Percentiles rank a stretch among this genome's conserved stretches.
Evolutionary conservation across 2,113 vertebrate species (phyloP).

Genomic region (Pelecanus crispus): DNA sequence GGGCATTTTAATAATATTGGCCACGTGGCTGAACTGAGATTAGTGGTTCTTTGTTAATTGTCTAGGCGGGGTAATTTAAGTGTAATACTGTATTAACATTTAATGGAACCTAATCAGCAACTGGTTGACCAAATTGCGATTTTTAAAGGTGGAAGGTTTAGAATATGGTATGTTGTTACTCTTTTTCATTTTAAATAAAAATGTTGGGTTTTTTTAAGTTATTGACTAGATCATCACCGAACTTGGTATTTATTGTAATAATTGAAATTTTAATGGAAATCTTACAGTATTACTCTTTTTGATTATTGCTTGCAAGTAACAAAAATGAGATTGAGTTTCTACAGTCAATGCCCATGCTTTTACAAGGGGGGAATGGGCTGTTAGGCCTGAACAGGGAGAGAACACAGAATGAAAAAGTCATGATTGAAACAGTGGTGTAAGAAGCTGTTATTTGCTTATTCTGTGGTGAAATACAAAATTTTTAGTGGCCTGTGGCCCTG

Average conservation of each 20-base stretch:
- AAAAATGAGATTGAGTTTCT: neutral
- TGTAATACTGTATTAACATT: conserved; percentile 52
- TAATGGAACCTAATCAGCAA: conserved; percentile 45
- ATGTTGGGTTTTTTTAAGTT: conserved; percentile 26
- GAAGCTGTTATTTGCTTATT: neutral
- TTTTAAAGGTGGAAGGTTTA: conserved; percentile 47
- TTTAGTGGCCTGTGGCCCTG: neutral
- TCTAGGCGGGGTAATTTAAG: conserved; percentile 55
- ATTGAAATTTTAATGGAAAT: neutral
- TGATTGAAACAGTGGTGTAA: neutral
- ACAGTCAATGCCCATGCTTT: neutral
- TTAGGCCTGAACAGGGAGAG: neutral
- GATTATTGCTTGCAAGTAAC: neutral
- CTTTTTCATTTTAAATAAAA: conserved; percentile 67
- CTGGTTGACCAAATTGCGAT: conserved; percentile 10
- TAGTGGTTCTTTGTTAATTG: conserved; percentile 40
- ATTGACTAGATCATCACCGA: neutral
- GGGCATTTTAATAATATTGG: conserved; percentile 33
- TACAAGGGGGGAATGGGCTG: neutral
- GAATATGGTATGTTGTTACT: neutral
- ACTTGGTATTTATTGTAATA: conserved; percentile 5
- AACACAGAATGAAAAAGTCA: neutral
- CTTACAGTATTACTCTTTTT: neutral
- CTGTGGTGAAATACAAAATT: neutral
- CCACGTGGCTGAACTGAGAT: conserved; percentile 1